Evolutionary conservation across 2,888 invertebrate species (phyloP).

Genomic region (Machimus rusticus): DNA sequence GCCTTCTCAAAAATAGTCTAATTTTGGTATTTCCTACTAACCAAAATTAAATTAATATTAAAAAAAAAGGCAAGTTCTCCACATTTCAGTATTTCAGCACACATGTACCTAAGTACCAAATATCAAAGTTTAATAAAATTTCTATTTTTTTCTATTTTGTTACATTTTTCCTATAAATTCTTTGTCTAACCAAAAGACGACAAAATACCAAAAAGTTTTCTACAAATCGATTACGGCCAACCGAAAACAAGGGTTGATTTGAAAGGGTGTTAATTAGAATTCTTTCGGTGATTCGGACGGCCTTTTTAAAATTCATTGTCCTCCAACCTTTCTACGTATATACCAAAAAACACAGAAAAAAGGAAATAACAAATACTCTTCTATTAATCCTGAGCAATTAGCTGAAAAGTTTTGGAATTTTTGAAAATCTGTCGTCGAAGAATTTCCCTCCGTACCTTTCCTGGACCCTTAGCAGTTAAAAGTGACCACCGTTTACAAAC

Average conservation of each 20-base stretch:
- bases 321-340: neutral
- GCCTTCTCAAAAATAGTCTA: no score
- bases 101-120: no score
- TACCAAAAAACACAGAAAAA: neutral
- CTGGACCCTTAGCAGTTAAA: neutral
- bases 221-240: neutral
- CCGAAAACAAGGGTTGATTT: conserved; percentile 22
- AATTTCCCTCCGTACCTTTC: neutral
- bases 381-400: neutral
- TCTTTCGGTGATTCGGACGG: neutral
- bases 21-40: no score
- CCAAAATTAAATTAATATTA: no score
- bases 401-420: neutral
- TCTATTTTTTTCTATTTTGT: neutral
- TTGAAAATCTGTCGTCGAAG: conserved; percentile 6
- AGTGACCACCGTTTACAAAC: neutral
- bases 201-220: neutral
- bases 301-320: neutral
- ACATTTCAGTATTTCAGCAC: no score
- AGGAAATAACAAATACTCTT: neutral
- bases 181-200: neutral
- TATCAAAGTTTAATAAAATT: neutral
- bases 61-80: neutral
- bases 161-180: neutral
- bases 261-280: conserved; percentile 11